Evolutionary conservation across 2,888 invertebrate genomes (phyloP).

Genomic region (Bellardia bayeri): DNA sequence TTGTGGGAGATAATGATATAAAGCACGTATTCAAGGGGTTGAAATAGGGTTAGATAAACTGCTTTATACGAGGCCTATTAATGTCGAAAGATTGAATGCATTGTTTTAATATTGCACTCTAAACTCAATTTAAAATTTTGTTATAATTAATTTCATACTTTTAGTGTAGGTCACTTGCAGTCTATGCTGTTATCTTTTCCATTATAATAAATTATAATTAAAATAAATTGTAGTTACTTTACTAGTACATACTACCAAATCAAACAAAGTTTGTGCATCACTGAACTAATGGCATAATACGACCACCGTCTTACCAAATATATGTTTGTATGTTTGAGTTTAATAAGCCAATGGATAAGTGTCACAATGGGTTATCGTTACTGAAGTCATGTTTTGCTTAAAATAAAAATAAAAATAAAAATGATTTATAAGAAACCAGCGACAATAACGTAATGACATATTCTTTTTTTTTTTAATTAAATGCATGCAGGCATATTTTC

Average conservation of each 20-base stretch:
- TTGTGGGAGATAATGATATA: slow-evolving; percentile 60
- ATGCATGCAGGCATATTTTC: slow-evolving; percentile 5
- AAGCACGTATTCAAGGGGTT: slow-evolving; percentile 19
- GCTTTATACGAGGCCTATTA: background rate
- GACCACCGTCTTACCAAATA: background rate
- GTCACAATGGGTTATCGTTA: slow-evolving; percentile 68
- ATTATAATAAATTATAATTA: no score
- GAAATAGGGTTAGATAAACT: background rate
- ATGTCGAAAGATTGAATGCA: no score
- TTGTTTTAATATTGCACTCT: no score
- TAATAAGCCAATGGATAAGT: slow-evolving; percentile 65
- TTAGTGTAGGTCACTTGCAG: no score
- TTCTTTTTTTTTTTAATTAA: slow-evolving; percentile 23
- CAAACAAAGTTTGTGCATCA: slow-evolving; percentile 38
- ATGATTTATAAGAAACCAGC: slow-evolving; percentile 57
- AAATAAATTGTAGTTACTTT: background rate
- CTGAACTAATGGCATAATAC: slow-evolving; percentile 38
- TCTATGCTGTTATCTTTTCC: no score
- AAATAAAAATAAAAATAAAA: slow-evolving; percentile 58
- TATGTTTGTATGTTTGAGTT: slow-evolving; percentile 25
- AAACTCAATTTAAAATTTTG: no score
- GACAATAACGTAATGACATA: slow-evolving; percentile 20
- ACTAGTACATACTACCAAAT: background rate
- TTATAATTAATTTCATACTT: no score
- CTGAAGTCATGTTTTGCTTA: slow-evolving; percentile 63